Base-by-base conservation (phyloP, 2,113 vertebrate genomes). In the Thamnophis sirtalis region DNA sequence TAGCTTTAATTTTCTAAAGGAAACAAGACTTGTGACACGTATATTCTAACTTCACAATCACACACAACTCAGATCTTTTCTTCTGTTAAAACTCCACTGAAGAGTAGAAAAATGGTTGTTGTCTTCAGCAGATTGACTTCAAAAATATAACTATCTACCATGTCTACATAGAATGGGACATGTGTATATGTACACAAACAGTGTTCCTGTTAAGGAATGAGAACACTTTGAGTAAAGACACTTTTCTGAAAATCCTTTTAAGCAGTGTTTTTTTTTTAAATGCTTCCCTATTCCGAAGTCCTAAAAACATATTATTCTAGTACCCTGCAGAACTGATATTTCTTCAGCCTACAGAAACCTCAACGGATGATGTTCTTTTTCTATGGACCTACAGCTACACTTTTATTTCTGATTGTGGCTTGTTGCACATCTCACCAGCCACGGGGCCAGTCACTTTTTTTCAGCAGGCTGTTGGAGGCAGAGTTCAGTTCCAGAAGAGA, bases 401-500 rank as follows among this genome's bases (percentile, higher is more conserved):
- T 94, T 58, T 93, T 93, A 80, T 86, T 93, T 94, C 87, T 53
- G 92, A 38, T 43, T 68, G 91, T 1, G 95, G 85, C 58, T 95
- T 90, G 48, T 26, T 88, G 91, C 95, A 94, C 93, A 54, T 91
- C 50, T 95, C 91, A 92, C 19, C 86, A 88, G 26, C 8, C 7
- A 50, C 0, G 92, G 24, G 26, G 38, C 43, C 22, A 4, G 90
- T 99, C 98, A 99, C 95, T 98, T 99, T 95, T 98, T 98, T 93
- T 98, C 98, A 84, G 98, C 99, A 0, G 99, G 98, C 96, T 99
- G 98, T 95, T 98, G 98, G 94, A 99, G 98, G 96, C 98, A 99
- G 94, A 99, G 98, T 98, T 99, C 99, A 80, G 98, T 99, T 94
- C 98, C 99, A 0, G 99, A 98, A 17, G 99, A 99, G 92, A 99